Conservation (phyloP, 2,797 vertebrate species). For the Sitta carolinensis region DNA sequence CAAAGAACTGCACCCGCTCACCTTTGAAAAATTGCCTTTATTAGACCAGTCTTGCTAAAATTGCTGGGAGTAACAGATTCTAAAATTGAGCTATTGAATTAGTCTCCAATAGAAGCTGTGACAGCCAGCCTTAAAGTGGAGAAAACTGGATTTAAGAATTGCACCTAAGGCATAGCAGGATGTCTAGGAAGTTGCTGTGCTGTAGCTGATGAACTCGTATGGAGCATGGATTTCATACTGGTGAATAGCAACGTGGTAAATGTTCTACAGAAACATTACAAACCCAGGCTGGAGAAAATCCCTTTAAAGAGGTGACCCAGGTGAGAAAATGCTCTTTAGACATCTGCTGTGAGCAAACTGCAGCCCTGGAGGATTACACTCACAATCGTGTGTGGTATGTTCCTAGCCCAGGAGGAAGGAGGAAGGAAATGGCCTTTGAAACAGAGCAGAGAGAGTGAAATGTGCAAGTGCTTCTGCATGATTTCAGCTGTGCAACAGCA, state of each 20-base stretch:
- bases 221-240: conserved; percentile 27
- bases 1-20: not conserved
- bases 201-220: not conserved
- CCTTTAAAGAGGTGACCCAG: conserved; percentile 60
- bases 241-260: conserved; percentile 19
- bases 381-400: not conserved
- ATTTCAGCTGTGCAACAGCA: not conserved
- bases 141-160: conserved; percentile 52
- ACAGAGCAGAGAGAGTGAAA: not conserved
- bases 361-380: not conserved
- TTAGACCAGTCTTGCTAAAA: conserved; percentile 14
- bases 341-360: conserved; percentile 51
- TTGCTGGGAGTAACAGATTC: conserved; percentile 30
- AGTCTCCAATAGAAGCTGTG: conserved; percentile 33
- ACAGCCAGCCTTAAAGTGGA: not conserved
- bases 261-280: conserved; percentile 58
- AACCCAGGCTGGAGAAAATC: conserved; percentile 51
- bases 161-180: conserved; percentile 38
- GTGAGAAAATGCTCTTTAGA: conserved; percentile 66
- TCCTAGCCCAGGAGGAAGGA: not conserved
- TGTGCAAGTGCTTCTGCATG: not conserved
- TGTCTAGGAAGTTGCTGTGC: conserved; percentile 24
- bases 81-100: conserved; percentile 30
- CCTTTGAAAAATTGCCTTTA: conserved; percentile 25
- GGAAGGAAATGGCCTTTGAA: not conserved